These are phyloP conservation scores for Perizoma affinitatum DNA, from an alignment of 2,888 invertebrate genomes.

Conservation along the genomic window DNA sequence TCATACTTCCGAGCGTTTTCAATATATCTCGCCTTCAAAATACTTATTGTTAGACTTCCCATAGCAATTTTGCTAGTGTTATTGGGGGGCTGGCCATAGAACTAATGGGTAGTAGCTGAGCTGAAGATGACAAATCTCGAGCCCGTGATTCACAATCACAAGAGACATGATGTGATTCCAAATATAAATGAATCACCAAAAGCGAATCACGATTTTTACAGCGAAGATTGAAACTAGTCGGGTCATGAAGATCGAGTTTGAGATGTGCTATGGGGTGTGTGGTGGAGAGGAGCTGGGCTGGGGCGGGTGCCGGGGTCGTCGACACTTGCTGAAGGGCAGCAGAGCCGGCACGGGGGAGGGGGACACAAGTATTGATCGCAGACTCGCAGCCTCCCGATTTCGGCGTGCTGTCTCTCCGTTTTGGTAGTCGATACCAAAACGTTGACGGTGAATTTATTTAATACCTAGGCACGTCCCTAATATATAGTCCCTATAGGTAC, in stretches of 20 bases:
- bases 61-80: too few species aligned
- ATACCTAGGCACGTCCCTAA: too few species aligned
- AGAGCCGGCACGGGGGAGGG: constrained; percentile 44
- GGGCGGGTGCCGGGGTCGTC: constrained; percentile 69
- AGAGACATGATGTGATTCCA: constrained; percentile 18
- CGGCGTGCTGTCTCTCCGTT: constrained; percentile 45
- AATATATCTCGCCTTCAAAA: too few species aligned
- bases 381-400: constrained; percentile 66
- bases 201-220: constrained; percentile 31
- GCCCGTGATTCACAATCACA: constrained; percentile 11
- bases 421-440: constrained; percentile 41
- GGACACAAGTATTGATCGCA: constrained; percentile 73
- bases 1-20: too few species aligned
- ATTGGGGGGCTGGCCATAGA: too few species aligned
- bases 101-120: too few species aligned
- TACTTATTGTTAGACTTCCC: too few species aligned
- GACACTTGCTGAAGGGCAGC: constrained; percentile 80
- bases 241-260: constrained; percentile 68
- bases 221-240: constrained; percentile 59
- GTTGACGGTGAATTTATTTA: constrained; percentile 1
- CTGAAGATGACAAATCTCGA: constrained; percentile 10
- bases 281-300: constrained; percentile 42
- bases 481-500: too few species aligned
- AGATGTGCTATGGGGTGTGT: constrained; percentile 59
- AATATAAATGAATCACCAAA: constrained; percentile 31